Evolutionary conservation across 2,888 invertebrate genomes (phyloP), one percentile per base, ranked within the genome.

Genomic region (Mellilla xanthometata): DNA sequence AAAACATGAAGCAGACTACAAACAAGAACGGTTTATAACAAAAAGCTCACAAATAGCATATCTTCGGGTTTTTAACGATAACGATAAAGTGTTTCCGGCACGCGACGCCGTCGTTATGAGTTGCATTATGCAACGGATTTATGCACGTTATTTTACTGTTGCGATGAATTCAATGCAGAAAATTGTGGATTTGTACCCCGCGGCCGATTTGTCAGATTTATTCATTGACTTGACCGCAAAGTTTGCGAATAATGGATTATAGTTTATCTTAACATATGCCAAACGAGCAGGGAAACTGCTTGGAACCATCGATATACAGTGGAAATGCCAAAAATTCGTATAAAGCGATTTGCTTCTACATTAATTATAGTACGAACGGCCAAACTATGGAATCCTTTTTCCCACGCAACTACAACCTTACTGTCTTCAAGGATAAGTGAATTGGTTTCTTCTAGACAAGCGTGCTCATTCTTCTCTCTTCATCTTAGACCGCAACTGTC

Each of bases 21-120:
- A 40, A 32, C 28, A 41, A 40, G 13, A 23, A n/a, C 24, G 7
- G 8, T 7, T n/a, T 24, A 35, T 36, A 38, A 48, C 50, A 51
- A 49, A 53, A 41, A 7, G 33, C 35, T 39, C 41, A 44, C 38
- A 48, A 51, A 49, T 22, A 45, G 43, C 40, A 22, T 34, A 52
- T 52, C 52, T 50, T 41, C 39, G 32, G 34, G 23, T 32, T 47
- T 41, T 42, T 42, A 42, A 49, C 47, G 42, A 45, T 32, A 39
- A 36, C 36, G 45, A 41, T 43, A 40, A 45, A 46, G 33, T 19
- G 47, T 19, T 30, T 36, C 42, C 38, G 40, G 35, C 56, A 56
- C 53, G 56, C 56, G 49, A 56, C 19, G 11, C 12, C 28, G 39
- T 47, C 50, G 41, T 51, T 51, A 49, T 19, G 15, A 32, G 35